Evolutionary conservation across 2,888 invertebrate genomes (phyloP).

Genomic region (Rotaria magnacalcarata): DNA sequence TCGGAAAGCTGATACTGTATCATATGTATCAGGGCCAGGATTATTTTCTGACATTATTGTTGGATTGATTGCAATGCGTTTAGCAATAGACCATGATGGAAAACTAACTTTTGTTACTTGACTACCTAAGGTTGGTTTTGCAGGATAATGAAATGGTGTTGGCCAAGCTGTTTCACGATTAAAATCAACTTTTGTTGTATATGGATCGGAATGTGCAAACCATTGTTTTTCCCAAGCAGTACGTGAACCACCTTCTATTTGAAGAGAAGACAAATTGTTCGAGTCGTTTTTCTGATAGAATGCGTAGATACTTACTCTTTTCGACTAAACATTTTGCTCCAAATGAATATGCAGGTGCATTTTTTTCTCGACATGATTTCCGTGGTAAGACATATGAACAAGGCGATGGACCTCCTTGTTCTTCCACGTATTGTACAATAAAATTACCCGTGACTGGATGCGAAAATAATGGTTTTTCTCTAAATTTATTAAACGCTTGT

Average conservation of each 20-base stretch:
- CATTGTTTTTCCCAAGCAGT: slow-evolving; percentile 44
- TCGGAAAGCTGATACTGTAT: slow-evolving; percentile 17
- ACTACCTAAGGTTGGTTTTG: slow-evolving; percentile 34
- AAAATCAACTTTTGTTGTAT: slow-evolving; percentile 39
- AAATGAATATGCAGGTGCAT: slow-evolving; percentile 36
- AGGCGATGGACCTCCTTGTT: slow-evolving; percentile 36
- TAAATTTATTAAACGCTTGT: background rate
- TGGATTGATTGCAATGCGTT: background rate
- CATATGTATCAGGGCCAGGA: slow-evolving; percentile 9
- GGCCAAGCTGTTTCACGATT: slow-evolving; percentile 41
- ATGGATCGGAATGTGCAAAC: slow-evolving; percentile 39
- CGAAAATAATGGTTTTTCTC: background rate
- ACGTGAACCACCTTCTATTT: slow-evolving; percentile 38
- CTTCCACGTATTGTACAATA: background rate
- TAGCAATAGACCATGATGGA: slow-evolving; percentile 1
- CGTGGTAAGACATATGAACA: slow-evolving; percentile 44
- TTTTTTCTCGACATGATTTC: slow-evolving; percentile 39
- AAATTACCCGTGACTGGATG: background rate
- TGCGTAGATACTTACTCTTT: background rate
- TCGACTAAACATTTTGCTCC: slow-evolving; percentile 39
- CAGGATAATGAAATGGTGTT: slow-evolving; percentile 37
- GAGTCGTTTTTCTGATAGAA: background rate
- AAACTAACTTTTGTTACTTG: slow-evolving; percentile 21
- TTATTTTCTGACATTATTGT: background rate
- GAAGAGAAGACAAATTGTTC: background rate